Conservation (phyloP, 2,888 invertebrate genomes). For the Mimachlamys varia region DNA sequence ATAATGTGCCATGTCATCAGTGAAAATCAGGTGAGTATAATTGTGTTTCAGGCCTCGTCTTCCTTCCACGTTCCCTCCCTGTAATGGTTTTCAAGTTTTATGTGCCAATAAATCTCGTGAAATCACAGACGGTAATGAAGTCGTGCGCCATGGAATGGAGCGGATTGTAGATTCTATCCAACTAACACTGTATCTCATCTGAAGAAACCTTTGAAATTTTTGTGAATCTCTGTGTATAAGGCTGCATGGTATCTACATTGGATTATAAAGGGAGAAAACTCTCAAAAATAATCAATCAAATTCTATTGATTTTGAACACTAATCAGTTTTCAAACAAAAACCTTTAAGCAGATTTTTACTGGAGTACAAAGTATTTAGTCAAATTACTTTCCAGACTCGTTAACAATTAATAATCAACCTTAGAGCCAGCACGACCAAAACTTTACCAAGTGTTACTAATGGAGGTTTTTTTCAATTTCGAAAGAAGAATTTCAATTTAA, state of each 20-base stretch:
- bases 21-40: neutral
- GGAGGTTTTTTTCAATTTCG: neutral
- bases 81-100: conserved; percentile 34
- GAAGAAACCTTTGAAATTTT: conserved; percentile 6
- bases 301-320: neutral
- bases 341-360: neutral
- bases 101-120: conserved; percentile 15
- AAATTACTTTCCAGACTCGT: neutral
- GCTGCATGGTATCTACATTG: neutral
- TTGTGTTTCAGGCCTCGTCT: neutral
- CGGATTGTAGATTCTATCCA: neutral
- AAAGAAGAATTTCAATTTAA: neutral
- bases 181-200: neutral
- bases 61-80: neutral
- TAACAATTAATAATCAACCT: neutral
- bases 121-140: conserved; percentile 26
- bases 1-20: neutral
- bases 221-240: neutral
- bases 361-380: neutral
- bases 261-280: neutral
- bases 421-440: neutral
- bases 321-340: neutral
- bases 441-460: neutral
- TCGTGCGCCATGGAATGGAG: neutral
- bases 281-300: neutral